Base-by-base conservation (phyloP, 2,888 invertebrate genomes). In the Melinopterus prodromus region DNA sequence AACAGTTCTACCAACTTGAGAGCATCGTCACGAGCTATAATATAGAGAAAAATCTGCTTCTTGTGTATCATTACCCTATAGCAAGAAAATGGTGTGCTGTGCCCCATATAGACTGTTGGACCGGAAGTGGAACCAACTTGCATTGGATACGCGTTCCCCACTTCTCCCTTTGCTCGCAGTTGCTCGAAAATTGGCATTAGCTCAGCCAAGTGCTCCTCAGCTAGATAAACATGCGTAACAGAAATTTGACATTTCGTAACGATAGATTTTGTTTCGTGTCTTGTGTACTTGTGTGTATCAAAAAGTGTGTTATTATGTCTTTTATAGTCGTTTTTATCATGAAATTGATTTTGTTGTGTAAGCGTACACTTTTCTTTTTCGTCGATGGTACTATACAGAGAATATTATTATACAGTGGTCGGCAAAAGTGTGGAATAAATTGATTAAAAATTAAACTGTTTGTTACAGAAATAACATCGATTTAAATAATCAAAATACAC, bases 141-240 rank as follows among this genome's bases (percentile, higher is more conserved):
- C 90, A 96, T 94, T 88, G 96, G 96, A 91, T 96, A 97, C 88
- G 96, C 96, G 91, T 96, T 96, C 89, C 96, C 96, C 87, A 96
- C 94, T 91, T 96, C 96, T 91, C 97, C 96, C 90, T 95, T 95
- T 90, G 96, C 96, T 89, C 97, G 94, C 90, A 97, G 93, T 91
- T 95, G 95, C 92, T 97, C 97, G 93, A 97, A 97, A 92, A 97
- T 97, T 89, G 97, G 97, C 95, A 95, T 96, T 94, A 97, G 93
- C 92, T 97, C 96, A 92, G 94, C 96, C 94, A 97, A 93, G 92
- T 97, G 96, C 93, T 97, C 97, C 92, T 97, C 96, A 91, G 97
- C 97, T 97, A 83, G 81, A 81, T 80, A 71, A 72, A 81, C 81
- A 81, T 78, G 81, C 80, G 79, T 76, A 81, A 80, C 80, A 74